Conservation (phyloP, 2,888 invertebrate genomes). For the Drosophila silvestris region DNA sequence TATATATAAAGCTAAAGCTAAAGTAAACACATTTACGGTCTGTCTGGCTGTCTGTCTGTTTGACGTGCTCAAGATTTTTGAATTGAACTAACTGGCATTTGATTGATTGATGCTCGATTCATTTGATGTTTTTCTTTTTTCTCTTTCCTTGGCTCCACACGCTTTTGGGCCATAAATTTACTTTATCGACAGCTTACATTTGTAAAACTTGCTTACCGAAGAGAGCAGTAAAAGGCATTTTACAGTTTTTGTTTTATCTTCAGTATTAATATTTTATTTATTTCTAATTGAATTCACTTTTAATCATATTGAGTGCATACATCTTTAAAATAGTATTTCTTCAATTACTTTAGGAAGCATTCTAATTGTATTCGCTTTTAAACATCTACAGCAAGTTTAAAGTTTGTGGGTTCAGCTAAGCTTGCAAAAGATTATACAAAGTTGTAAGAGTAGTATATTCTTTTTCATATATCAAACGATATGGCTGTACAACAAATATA, state of each 20-base stretch:
- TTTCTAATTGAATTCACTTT: background rate
- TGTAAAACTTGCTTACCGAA: background rate
- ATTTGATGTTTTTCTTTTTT: conserved; percentile 7
- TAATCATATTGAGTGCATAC: background rate
- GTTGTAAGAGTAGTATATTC: background rate
- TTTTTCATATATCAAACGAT: too few species aligned
- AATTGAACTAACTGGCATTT: conserved; percentile 53
- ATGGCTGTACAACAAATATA: background rate
- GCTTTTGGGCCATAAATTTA: conserved; percentile 39
- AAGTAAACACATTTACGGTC: conserved; percentile 13
- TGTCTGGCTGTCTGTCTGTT: conserved; percentile 37
- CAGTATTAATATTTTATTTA: background rate
- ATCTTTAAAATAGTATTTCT: background rate
- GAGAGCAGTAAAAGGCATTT: background rate
- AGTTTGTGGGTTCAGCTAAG: background rate
- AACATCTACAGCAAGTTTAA: background rate
- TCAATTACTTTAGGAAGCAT: background rate
- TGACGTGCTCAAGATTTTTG: conserved; percentile 52
- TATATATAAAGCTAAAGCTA: background rate
- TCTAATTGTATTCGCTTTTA: background rate
- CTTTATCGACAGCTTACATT: conserved; percentile 33
- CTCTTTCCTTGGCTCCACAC: conserved; percentile 21
- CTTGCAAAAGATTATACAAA: background rate
- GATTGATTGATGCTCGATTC: conserved; percentile 68
- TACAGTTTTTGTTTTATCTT: background rate